phyloP scores from a whole-genome alignment of 30 jellyfish, hydroid and myxozoan genomes.

The Turritopsis rubra region DNA sequence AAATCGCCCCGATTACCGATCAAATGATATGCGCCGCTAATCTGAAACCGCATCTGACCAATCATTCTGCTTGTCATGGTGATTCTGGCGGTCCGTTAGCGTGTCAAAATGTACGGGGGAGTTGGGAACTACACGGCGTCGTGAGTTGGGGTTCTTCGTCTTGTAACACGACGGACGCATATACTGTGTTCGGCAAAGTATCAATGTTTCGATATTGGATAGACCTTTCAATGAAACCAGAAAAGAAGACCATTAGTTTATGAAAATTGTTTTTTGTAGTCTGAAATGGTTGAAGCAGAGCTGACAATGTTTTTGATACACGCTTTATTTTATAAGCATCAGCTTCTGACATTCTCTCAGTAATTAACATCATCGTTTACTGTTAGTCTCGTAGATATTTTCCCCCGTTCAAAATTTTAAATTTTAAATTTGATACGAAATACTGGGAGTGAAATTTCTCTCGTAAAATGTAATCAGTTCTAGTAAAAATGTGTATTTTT shows the following conservation, averaged over 20 bases:
- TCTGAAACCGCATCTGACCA: conserved; percentile 25
- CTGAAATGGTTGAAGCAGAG: too few species aligned
- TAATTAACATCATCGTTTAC: too few species aligned
- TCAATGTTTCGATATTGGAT: conserved; percentile 61
- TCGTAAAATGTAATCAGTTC: too few species aligned
- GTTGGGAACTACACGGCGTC: conserved; percentile 81
- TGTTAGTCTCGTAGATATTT: too few species aligned
- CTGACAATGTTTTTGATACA: too few species aligned
- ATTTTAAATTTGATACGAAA: too few species aligned
- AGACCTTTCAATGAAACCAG: not conserved
- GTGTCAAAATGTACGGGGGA: conserved; percentile 61
- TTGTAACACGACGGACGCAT: conserved; percentile 52
- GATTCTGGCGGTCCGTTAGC: conserved; percentile 88
- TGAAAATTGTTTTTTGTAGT: too few species aligned
- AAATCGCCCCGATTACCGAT: conserved; percentile 20
- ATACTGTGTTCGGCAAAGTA: conserved; percentile 76
- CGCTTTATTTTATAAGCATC: too few species aligned
- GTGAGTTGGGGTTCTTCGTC: conserved; percentile 72
- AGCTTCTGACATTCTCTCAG: too few species aligned
- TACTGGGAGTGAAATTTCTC: too few species aligned
- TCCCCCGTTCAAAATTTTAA: too few species aligned
- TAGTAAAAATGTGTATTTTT: too few species aligned
- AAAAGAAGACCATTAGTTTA: not conserved
- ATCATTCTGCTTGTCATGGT: conserved; percentile 64
- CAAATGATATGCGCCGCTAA: conserved; percentile 45